Percentiles rank a stretch among this genome's conserved stretches.
Evolutionary conservation across 2,797 vertebrate genomes (phyloP).

Genomic region (Anguilla marmorata): DNA sequence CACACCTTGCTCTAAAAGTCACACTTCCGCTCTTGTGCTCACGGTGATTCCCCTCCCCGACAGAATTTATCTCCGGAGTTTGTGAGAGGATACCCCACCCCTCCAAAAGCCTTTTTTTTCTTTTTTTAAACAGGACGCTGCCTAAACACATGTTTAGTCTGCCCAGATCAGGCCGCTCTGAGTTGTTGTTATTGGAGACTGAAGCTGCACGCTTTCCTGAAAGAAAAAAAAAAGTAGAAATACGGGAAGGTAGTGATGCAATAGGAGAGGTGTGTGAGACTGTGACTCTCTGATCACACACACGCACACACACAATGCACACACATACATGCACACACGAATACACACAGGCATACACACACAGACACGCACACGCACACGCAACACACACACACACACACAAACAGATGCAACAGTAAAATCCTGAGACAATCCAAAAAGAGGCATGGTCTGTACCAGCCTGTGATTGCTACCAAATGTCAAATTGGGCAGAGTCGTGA

Average conservation of each 20-base stretch:
- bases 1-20: neutral
- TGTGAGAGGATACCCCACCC: neutral
- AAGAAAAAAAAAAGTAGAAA: slow-evolving; percentile 41
- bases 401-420: slow-evolving; percentile 31
- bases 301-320: too few species aligned
- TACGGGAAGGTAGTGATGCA: slow-evolving; percentile 20
- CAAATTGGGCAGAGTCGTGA: slow-evolving; percentile 46
- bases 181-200: slow-evolving; percentile 69
- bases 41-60: neutral
- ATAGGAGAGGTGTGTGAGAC: slow-evolving; percentile 3
- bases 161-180: slow-evolving; percentile 56
- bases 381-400: neutral
- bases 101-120: neutral
- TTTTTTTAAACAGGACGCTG: slow-evolving; percentile 45
- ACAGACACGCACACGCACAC: neutral
- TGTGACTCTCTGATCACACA: slow-evolving; percentile 9
- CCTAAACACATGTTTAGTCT: slow-evolving; percentile 76
- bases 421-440: slow-evolving; percentile 72
- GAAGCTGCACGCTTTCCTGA: slow-evolving; percentile 56
- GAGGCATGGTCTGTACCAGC: slow-evolving; percentile 57
- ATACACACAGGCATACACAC: neutral
- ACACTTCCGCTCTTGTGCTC: neutral
- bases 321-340: neutral
- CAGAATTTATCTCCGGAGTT: neutral
- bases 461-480: slow-evolving; percentile 69